Conservation (phyloP, 2,797 vertebrate genomes). For the Myotis pilosus region DNA sequence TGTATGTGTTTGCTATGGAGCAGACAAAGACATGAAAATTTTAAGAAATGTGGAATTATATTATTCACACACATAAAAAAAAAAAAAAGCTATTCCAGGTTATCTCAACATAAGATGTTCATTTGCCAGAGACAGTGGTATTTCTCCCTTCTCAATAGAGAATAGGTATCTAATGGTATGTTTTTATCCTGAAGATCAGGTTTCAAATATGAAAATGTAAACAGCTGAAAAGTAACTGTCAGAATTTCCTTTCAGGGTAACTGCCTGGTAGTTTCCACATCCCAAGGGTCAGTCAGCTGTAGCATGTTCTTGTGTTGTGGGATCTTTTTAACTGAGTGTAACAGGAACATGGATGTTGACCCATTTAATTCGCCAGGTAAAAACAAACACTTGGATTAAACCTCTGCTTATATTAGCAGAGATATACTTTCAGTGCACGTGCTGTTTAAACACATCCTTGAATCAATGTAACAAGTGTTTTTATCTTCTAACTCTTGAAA, state of each 20-base stretch:
- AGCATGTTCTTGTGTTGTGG: neutral
- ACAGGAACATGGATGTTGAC: neutral
- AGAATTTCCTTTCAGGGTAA: neutral
- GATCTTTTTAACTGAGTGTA: neutral
- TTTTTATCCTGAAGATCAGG: neutral
- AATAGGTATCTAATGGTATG: neutral
- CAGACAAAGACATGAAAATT: neutral
- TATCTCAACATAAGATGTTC: constrained; percentile 1
- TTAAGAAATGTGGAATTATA: neutral
- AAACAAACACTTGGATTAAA: neutral
- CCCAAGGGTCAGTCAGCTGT: neutral
- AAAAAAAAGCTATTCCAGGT: neutral
- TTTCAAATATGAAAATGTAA: neutral
- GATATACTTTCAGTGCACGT: neutral
- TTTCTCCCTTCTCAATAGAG: neutral
- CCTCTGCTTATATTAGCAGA: neutral
- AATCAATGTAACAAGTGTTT: neutral
- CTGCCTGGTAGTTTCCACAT: neutral
- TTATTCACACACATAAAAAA: neutral
- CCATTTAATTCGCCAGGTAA: neutral
- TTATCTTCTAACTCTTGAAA: neutral
- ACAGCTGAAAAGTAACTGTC: neutral
- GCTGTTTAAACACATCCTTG: neutral
- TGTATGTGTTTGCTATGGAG: neutral
- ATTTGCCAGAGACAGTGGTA: neutral